Evolutionary conservation across 2,797 vertebrate species (phyloP).

Genomic region (Falco naumanni): DNA sequence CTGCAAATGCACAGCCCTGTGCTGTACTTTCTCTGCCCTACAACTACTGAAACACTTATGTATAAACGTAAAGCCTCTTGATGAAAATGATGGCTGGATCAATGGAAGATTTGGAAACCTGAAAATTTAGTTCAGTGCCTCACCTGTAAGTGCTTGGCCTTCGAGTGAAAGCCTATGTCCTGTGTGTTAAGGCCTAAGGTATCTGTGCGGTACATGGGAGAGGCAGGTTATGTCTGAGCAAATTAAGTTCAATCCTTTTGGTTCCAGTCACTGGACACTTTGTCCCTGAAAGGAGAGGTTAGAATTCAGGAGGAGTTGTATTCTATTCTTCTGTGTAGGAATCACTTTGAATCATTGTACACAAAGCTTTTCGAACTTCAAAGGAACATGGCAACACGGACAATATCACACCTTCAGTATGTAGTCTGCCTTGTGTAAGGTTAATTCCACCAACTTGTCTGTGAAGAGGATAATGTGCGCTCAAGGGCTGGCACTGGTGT

Average conservation of each 20-base stretch:
- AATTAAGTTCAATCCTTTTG: background rate
- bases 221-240: background rate
- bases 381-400: background rate
- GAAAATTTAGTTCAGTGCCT: background rate
- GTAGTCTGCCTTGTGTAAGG: background rate
- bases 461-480: background rate
- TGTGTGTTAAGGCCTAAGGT: background rate
- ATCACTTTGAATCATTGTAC: background rate
- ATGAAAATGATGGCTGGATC: background rate
- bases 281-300: background rate
- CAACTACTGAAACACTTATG: rapidly evolving
- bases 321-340: background rate
- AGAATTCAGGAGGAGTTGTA: background rate
- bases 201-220: background rate
- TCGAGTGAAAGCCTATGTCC: background rate
- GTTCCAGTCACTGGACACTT: background rate
- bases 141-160: background rate
- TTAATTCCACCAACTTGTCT: background rate
- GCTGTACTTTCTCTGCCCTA: background rate
- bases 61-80: rapidly evolving
- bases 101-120: background rate
- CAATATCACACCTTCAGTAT: background rate
- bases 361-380: background rate
- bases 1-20: too few relatives aligned
- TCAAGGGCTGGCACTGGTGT: background rate